These are phyloP conservation scores for Eunapius fragilis DNA, from an alignment of 37 sponge, comb jelly and placozoan genomes.

Conservation along the genomic window DNA sequence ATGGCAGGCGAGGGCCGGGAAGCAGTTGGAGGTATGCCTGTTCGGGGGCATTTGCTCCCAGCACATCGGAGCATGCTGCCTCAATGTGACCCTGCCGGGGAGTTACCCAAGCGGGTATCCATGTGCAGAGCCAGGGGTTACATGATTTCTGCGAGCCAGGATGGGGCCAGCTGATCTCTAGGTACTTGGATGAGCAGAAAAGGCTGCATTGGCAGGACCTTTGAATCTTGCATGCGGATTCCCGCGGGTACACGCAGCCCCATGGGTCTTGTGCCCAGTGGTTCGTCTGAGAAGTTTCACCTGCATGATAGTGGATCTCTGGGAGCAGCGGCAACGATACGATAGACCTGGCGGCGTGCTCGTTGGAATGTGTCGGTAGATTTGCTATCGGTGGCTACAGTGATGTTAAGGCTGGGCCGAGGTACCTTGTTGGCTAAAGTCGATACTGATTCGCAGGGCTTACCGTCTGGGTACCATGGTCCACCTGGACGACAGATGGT, in stretches of 20 bases:
- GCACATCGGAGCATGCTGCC: no score
- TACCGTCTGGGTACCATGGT: no score
- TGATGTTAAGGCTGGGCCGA: not conserved
- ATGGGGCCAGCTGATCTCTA: not conserved
- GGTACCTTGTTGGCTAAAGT: slow-evolving; percentile 4
- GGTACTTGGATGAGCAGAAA: not conserved
- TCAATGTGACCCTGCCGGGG: no score
- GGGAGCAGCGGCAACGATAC: not conserved
- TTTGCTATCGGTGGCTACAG: not conserved
- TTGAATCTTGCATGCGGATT: no score
- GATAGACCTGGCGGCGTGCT: not conserved
- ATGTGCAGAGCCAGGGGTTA: not conserved
- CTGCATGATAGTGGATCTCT: slow-evolving; percentile 1
- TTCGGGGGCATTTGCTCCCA: no score
- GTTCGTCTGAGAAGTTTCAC: not conserved
- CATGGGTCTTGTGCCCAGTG: slow-evolving; percentile 5
- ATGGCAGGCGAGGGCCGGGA: no score
- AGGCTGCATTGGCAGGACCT: not conserved
- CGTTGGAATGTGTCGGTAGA: not conserved
- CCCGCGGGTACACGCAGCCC: not conserved
- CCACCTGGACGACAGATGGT: no score
- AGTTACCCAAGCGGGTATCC: no score
- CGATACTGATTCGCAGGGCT: not conserved
- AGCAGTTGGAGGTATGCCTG: no score
- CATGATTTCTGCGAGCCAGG: not conserved